These are phyloP conservation scores for sheep (Ovis aries) DNA, from an alignment of 2,113 vertebrate species.

Conservation along the genomic window ARS-UI_Ramb_v3.0 NC_056072.1:11626001-11626500, in stretches of 20 bases:
- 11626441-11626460: background rate
- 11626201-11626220: background rate
- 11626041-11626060: background rate
- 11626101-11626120: background rate
- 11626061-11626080: background rate
- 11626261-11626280: background rate
- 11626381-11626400: background rate
- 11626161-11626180: background rate
- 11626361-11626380: background rate
- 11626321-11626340: background rate
- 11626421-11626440: background rate
- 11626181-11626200: background rate
- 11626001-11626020: background rate
- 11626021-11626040: background rate
- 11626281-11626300: background rate
- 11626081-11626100: background rate
- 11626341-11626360: background rate
- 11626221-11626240: background rate
- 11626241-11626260: background rate
- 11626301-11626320: background rate
- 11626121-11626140: background rate
- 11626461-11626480: background rate
- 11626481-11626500: background rate
- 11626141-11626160: background rate
- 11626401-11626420: background rate